Conservation (phyloP, 2,113 vertebrate genomes). For the Channa maculata region DNA sequence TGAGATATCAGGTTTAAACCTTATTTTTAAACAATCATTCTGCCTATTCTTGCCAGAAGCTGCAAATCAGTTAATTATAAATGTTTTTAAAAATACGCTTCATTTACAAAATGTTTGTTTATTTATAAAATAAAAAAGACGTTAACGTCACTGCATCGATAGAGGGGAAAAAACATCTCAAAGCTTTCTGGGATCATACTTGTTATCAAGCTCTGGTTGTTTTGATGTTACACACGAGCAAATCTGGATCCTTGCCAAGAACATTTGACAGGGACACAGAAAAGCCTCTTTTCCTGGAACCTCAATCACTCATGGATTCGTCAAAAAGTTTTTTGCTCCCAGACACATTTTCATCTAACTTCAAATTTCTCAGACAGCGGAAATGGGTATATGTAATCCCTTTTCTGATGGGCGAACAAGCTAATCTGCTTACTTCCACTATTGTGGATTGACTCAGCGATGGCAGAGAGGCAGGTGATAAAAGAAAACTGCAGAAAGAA, state of each 20-base stretch:
- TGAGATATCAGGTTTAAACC: not conserved
- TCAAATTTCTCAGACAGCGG: slow-evolving; percentile 41
- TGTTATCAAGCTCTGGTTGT: slow-evolving; percentile 36
- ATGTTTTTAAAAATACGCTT: slow-evolving; percentile 5
- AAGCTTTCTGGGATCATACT: slow-evolving; percentile 33
- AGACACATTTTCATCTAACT: slow-evolving; percentile 65
- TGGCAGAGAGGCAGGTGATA: slow-evolving; percentile 69
- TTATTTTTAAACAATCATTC: slow-evolving; percentile 16
- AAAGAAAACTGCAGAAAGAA: slow-evolving; percentile 59
- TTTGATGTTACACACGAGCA: slow-evolving; percentile 49
- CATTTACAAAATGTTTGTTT: not conserved
- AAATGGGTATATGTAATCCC: slow-evolving; percentile 70
- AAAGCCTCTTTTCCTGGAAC: slow-evolving; percentile 59
- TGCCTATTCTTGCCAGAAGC: not conserved
- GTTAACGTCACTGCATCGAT: slow-evolving; percentile 5
- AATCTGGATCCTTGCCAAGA: slow-evolving; percentile 35
- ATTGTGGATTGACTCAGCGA: slow-evolving; percentile 65
- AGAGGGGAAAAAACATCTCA: not conserved
- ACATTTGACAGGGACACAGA: slow-evolving; percentile 54
- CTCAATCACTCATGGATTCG: slow-evolving; percentile 62
- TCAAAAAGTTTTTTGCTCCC: slow-evolving; percentile 51
- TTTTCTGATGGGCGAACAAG: slow-evolving; percentile 68
- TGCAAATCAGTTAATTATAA: not conserved
- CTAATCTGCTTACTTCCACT: slow-evolving; percentile 74
- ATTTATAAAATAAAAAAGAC: not conserved